These are phyloP conservation scores for Naso thynnoides DNA, from an alignment of 2,797 vertebrate species.

Conservation along the genomic window DNA sequence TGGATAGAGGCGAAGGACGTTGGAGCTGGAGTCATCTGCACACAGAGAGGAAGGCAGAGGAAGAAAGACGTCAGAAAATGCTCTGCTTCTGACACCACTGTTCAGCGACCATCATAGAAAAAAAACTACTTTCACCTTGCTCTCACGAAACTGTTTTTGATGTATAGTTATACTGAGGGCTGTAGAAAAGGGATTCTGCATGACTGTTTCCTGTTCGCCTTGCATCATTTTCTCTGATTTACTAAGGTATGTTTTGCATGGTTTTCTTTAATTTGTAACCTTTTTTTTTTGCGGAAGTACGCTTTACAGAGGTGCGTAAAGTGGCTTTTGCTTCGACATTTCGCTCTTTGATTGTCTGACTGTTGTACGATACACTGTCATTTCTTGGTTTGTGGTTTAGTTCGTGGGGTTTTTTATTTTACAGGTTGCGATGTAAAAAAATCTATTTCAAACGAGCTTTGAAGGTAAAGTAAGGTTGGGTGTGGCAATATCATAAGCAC, in stretches of 20 bases:
- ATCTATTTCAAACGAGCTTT: constrained; percentile 51
- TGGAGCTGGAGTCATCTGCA: constrained; percentile 89
- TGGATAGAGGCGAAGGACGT: constrained; percentile 78
- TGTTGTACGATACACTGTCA: constrained; percentile 45
- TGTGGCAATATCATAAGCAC: constrained; percentile 75
- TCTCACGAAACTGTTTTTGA: constrained; percentile 82
- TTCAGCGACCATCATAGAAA: constrained; percentile 84
- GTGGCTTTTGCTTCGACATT: constrained; percentile 76
- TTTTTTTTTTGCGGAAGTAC: constrained; percentile 67
- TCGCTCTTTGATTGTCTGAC: constrained; percentile 77
- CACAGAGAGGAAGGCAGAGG: constrained; percentile 89
- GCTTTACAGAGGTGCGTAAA: constrained; percentile 61
- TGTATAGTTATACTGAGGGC: constrained; percentile 79
- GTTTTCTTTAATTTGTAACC: constrained; percentile 70
- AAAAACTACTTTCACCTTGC: constrained; percentile 85
- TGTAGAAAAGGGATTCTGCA: constrained; percentile 85
- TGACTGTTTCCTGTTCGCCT: constrained; percentile 76
- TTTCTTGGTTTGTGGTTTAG: constrained; percentile 70
- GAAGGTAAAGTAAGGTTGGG: constrained; percentile 67
- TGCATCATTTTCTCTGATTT: constrained; percentile 82
- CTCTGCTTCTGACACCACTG: constrained; percentile 88
- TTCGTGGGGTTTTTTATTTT: constrained; percentile 60
- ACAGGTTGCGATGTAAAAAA: constrained; percentile 33
- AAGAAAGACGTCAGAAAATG: constrained; percentile 86
- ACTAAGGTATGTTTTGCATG: constrained; percentile 88